Evolutionary conservation across 35 echinoderm and acorn worm species (phyloP).

Genomic region (Patiria miniata): DNA sequence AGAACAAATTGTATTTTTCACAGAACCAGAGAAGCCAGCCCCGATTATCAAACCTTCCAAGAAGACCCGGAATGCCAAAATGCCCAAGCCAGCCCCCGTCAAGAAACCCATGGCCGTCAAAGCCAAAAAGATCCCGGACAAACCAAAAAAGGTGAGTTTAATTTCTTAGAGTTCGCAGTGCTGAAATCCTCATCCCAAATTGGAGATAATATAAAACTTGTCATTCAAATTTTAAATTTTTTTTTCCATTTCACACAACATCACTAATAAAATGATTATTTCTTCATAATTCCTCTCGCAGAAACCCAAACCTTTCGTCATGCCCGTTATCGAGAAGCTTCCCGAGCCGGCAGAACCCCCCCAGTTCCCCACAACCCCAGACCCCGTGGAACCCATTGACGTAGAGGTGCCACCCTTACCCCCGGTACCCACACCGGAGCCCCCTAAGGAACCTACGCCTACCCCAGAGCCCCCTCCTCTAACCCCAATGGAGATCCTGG

Average conservation of each 20-base stretch:
- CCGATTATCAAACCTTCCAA: not conserved
- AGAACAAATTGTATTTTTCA: not conserved
- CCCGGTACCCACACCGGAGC: not conserved
- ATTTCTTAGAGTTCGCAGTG: not conserved
- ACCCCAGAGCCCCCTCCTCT: conserved; percentile 44
- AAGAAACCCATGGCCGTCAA: conserved; percentile 15
- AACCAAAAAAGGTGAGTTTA: not conserved
- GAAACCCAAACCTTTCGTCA: conserved; percentile 4
- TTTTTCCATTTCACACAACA: no score
- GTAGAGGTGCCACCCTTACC: conserved; percentile 16
- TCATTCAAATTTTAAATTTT: no score
- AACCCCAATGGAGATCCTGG: not conserved
- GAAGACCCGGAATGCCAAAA: not conserved
- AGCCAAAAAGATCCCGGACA: conserved; percentile 7
- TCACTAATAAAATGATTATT: no score
- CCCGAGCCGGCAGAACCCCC: not conserved
- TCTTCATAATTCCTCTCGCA: not conserved
- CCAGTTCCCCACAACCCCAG: not conserved
- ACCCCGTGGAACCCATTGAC: not conserved
- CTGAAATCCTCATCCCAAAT: no score
- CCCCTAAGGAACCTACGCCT: conserved; percentile 9
- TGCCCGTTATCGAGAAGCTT: conserved; percentile 18
- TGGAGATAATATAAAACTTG: no score
- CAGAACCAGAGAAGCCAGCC: not conserved
- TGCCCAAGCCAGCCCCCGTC: not conserved